A percentile compares a stretch with the other conserved stretches of the same genome.
Evolutionary conservation across 2,113 vertebrate genomes (phyloP).

Genomic region (Odobenus rosmarus): DNA sequence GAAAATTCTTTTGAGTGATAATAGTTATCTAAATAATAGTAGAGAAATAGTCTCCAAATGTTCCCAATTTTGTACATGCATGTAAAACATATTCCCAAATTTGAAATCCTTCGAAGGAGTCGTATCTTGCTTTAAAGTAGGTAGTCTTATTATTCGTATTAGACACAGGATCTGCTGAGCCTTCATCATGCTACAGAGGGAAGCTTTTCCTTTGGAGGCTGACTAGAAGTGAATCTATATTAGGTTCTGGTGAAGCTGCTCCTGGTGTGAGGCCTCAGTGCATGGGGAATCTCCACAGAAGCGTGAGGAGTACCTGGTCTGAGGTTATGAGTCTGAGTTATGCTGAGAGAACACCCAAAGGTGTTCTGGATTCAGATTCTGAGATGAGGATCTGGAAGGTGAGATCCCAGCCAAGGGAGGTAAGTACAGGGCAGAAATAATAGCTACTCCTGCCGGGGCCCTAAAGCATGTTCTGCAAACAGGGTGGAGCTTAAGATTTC

Average conservation of each 20-base stretch:
- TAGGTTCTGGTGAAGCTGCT: not conserved
- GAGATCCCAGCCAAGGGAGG: not conserved
- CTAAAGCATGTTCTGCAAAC: slow-evolving; percentile 37
- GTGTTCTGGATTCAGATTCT: not conserved
- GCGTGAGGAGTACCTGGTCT: not conserved
- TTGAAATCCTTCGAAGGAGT: slow-evolving; percentile 30
- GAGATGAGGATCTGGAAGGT: not conserved
- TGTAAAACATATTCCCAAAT: slow-evolving; percentile 24
- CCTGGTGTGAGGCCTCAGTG: not conserved
- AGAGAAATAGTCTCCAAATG: slow-evolving; percentile 36
- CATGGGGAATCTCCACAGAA: not conserved
- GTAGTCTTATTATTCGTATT: not conserved
- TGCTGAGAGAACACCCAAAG: not conserved
- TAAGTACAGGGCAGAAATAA: slow-evolving; percentile 55
- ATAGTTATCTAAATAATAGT: not conserved
- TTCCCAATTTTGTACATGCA: slow-evolving; percentile 31
- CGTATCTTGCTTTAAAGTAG: not conserved
- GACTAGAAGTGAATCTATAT: not conserved
- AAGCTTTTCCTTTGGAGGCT: slow-evolving; percentile 14
- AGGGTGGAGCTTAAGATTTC: slow-evolving; percentile 61
- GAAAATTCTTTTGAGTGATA: slow-evolving; percentile 25
- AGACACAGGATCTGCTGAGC: not conserved
- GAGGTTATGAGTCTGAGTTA: not conserved
- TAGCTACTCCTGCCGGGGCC: not conserved
- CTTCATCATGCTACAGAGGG: not conserved